These are phyloP conservation scores for Uloborus plumipes DNA, from an alignment of 2,888 invertebrate genomes.

Conservation along the genomic window DNA sequence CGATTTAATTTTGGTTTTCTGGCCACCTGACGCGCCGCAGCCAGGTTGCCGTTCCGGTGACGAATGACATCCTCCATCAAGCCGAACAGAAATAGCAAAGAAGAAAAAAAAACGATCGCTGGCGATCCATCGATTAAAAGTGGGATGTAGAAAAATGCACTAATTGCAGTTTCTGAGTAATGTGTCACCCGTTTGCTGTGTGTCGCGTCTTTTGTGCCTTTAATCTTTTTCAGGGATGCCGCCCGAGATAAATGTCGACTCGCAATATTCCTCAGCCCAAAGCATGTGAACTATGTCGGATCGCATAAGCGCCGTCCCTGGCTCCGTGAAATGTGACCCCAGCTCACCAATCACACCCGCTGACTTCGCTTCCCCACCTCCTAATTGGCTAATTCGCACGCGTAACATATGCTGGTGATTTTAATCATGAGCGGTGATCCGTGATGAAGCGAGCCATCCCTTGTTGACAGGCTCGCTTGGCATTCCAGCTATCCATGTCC, in stretches of 20 bases:
- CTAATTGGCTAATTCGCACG: constrained; percentile 63
- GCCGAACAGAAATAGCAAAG: constrained; percentile 16
- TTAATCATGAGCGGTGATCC: constrained; percentile 62
- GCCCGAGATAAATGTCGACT: constrained; percentile 50
- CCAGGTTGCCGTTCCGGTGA: neutral
- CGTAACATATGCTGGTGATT: constrained; percentile 58
- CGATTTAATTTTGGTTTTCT: no score
- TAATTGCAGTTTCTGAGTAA: constrained; percentile 52
- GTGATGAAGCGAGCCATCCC: constrained; percentile 40
- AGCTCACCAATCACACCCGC: constrained; percentile 50
- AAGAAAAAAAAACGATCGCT: constrained; percentile 1
- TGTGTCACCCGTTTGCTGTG: constrained; percentile 29
- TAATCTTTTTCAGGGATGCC: constrained; percentile 48
- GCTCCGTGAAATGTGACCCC: constrained; percentile 40
- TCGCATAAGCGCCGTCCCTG: no score
- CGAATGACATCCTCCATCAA: constrained; percentile 30
- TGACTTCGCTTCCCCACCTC: constrained; percentile 25
- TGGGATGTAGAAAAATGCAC: constrained; percentile 48
- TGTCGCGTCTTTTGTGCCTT: constrained; percentile 31
- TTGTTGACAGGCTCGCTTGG: constrained; percentile 54
- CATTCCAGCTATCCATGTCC: constrained; percentile 51
- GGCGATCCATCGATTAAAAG: constrained; percentile 41
- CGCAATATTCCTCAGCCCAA: constrained; percentile 27
- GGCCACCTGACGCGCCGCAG: no score
- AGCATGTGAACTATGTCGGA: constrained; percentile 51